phyloP scores from a whole-genome alignment of 2,888 invertebrate genomes.

The Caenorhabditis drosophilae region DNA sequence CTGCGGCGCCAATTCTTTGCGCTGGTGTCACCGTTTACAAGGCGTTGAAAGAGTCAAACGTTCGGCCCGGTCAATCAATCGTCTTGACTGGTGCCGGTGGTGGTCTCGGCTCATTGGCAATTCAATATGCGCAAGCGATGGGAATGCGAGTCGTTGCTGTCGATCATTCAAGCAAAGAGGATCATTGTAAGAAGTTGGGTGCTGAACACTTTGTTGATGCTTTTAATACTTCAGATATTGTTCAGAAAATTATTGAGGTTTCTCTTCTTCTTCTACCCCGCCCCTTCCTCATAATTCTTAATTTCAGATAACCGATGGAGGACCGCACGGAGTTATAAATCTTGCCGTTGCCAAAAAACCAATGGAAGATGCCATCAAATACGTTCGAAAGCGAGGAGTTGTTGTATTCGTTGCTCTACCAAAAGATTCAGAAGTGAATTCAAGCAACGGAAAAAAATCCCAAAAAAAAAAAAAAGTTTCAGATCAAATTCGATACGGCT shows the following conservation, averaged over 20 bases:
- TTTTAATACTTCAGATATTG: slow-evolving; percentile 30
- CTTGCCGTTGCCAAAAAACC: slow-evolving; percentile 41
- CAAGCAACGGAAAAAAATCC: too few relatives aligned
- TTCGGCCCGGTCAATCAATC: slow-evolving; percentile 44
- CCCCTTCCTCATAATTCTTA: not conserved
- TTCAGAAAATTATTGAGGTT: slow-evolving; percentile 27
- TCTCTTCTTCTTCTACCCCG: not conserved
- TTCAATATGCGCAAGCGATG: slow-evolving; percentile 55
- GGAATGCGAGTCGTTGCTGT: slow-evolving; percentile 48
- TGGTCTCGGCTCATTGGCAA: slow-evolving; percentile 50
- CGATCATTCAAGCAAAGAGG: slow-evolving; percentile 35
- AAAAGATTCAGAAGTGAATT: slow-evolving; percentile 37
- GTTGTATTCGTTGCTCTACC: slow-evolving; percentile 48
- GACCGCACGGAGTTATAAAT: slow-evolving; percentile 52
- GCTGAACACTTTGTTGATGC: slow-evolving; percentile 46
- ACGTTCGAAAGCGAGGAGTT: slow-evolving; percentile 46
- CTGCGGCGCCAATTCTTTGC: slow-evolving; percentile 51
- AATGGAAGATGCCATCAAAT: slow-evolving; percentile 44
- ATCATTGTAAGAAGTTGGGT: slow-evolving; percentile 34
- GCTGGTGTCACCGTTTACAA: slow-evolving; percentile 54
- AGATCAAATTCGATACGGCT: slow-evolving; percentile 35
- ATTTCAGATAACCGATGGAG: slow-evolving; percentile 42
- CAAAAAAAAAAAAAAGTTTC: too few relatives aligned
- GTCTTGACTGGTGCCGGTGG: slow-evolving; percentile 54
- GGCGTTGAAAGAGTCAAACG: slow-evolving; percentile 47